phyloP scores from a whole-genome alignment of 2,888 invertebrate species.

The Cantharis flavilabris region DNA sequence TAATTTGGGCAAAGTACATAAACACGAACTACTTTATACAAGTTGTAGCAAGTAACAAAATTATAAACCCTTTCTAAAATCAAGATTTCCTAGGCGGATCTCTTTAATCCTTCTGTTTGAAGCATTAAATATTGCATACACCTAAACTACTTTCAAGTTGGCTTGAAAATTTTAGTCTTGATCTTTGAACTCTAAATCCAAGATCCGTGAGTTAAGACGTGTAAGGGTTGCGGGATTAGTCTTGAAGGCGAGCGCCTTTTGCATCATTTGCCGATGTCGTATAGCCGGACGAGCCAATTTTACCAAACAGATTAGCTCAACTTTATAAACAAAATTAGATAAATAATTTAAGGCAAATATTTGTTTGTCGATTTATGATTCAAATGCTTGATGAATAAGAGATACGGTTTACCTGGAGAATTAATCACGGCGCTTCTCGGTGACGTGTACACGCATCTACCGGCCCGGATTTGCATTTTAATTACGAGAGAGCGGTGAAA shows the following conservation, averaged over 20 bases:
- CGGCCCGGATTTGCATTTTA: conserved; percentile 64
- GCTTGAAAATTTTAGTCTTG: conserved; percentile 41
- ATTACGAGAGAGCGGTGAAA: conserved; percentile 66
- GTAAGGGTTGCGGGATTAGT: conserved; percentile 36
- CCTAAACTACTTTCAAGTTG: conserved; percentile 48
- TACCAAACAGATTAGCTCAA: conserved; percentile 17
- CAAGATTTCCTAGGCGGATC: conserved; percentile 33
- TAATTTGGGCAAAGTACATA: conserved; percentile 13
- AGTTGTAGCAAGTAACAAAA: conserved; percentile 26
- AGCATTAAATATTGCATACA: conserved; percentile 53
- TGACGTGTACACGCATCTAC: conserved; percentile 59
- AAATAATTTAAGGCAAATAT: conserved; percentile 22
- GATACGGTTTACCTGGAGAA: conserved; percentile 56
- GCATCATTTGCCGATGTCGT: conserved; percentile 36
- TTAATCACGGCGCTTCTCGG: conserved; percentile 56
- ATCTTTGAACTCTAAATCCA: conserved; percentile 40
- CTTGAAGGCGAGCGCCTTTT: conserved; percentile 38
- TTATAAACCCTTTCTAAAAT: conserved; percentile 28
- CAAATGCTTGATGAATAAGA: conserved; percentile 41
- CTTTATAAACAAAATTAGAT: not conserved
- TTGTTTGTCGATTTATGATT: conserved; percentile 47
- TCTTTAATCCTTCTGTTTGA: conserved; percentile 50
- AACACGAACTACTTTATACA: conserved; percentile 20
- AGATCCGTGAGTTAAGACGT: conserved; percentile 31
- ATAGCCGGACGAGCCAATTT: conserved; percentile 31